These are phyloP conservation scores for Cyanoramphus novaezelandiae DNA, from an alignment of 2,113 vertebrate genomes.

Conservation along the genomic window DNA sequence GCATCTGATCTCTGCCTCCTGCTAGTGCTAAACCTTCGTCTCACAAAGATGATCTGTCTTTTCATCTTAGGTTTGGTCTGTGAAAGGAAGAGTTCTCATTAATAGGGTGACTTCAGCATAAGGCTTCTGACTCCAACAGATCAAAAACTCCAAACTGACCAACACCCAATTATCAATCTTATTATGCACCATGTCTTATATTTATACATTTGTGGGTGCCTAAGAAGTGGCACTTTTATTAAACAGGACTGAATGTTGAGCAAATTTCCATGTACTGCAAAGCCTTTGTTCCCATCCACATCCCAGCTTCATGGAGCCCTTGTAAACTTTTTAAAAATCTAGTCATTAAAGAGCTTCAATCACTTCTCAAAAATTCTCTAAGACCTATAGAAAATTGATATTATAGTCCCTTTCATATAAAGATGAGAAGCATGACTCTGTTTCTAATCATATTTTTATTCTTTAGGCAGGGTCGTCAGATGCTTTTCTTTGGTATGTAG, in stretches of 20 bases:
- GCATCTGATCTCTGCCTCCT: not conserved
- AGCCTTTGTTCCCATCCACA: not conserved
- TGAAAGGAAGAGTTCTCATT: not conserved
- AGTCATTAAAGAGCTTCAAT: not conserved
- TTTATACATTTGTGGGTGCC: not conserved
- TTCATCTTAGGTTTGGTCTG: not conserved
- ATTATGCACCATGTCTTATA: not conserved
- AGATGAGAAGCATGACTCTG: not conserved
- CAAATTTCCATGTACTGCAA: not conserved
- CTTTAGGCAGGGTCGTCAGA: not conserved
- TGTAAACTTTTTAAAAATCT: not conserved
- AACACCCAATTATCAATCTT: not conserved
- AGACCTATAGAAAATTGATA: not conserved
- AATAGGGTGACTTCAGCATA: not conserved
- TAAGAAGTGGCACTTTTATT: not conserved
- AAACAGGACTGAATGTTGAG: not conserved
- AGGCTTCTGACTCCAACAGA: not conserved
- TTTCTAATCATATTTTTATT: not conserved
- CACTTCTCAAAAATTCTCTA: not conserved
- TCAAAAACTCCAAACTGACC: not conserved
- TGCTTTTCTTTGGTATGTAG: not conserved
- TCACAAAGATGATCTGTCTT: not conserved
- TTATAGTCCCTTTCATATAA: not conserved
- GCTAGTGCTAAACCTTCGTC: not conserved
- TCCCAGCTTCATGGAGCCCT: not conserved